Percentiles rank a stretch among this genome's conserved stretches.
Evolutionary conservation across 2,113 vertebrate genomes (phyloP).

Genomic region (Petromus typicus): DNA sequence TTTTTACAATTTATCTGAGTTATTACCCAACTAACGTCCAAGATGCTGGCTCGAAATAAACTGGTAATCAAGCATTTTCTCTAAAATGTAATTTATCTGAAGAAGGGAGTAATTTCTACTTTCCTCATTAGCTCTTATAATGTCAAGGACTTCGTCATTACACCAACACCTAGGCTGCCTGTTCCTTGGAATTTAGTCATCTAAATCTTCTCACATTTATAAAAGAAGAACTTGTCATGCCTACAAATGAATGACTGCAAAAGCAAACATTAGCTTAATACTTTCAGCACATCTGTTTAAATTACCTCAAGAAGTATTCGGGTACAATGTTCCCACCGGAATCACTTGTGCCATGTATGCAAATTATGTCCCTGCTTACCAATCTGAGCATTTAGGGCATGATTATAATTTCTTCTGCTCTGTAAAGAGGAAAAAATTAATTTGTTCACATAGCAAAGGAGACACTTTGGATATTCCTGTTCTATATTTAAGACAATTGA

Average conservation of each 20-base stretch:
- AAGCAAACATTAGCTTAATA: constrained; percentile 65
- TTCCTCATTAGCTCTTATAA: constrained; percentile 52
- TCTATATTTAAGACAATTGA: constrained; percentile 53
- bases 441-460: constrained; percentile 24
- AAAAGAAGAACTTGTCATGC: constrained; percentile 56
- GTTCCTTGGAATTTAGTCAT: constrained; percentile 66
- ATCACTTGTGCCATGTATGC: constrained; percentile 46
- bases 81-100: constrained; percentile 30
- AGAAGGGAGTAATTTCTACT: constrained; percentile 12
- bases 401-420: constrained; percentile 56
- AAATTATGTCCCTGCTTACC: constrained; percentile 69
- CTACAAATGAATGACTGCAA: constrained; percentile 56
- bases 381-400: constrained; percentile 39
- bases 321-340: constrained; percentile 48
- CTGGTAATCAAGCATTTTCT: constrained; percentile 34
- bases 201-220: constrained; percentile 62
- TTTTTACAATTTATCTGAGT: constrained; percentile 24
- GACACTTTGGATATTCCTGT: constrained; percentile 39
- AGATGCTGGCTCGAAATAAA: constrained; percentile 56
- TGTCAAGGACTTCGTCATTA: constrained; percentile 55
- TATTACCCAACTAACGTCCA: constrained; percentile 44
- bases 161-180: constrained; percentile 18
- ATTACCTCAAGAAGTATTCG: constrained; percentile 68
- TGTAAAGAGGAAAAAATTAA: constrained; percentile 47
- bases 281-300: constrained; percentile 63